Evolutionary conservation across 2,888 invertebrate genomes (phyloP).

Genomic region (Machimus atricapillus): DNA sequence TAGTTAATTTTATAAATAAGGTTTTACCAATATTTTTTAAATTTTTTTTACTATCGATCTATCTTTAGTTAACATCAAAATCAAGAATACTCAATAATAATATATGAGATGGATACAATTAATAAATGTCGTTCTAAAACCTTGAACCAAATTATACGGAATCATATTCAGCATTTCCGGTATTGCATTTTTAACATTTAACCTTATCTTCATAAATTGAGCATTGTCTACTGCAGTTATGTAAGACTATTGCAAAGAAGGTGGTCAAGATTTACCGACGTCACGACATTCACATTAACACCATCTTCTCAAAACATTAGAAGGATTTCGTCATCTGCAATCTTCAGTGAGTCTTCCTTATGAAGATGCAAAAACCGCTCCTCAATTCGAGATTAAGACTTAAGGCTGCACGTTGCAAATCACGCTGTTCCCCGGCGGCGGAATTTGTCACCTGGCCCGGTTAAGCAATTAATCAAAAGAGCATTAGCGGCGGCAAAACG

Average conservation of each 20-base stretch:
- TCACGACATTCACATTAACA: background rate
- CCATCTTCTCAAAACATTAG: background rate
- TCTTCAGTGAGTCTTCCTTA: background rate
- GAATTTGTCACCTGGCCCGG: constrained; percentile 2
- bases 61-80: too few relatives aligned
- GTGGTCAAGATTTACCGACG: background rate
- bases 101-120: background rate
- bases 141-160: background rate
- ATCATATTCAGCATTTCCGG: background rate
- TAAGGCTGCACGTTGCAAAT: background rate
- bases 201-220: background rate
- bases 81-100: too few relatives aligned
- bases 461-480: constrained; percentile 7
- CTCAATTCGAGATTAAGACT: background rate
- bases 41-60: too few relatives aligned
- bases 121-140: background rate
- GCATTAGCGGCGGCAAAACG: background rate
- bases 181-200: background rate
- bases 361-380: background rate
- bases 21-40: too few relatives aligned
- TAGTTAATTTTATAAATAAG: too few relatives aligned
- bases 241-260: background rate
- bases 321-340: background rate
- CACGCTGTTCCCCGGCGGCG: background rate
- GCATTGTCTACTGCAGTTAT: background rate